Evolutionary conservation across 2,888 invertebrate genomes (phyloP), one percentile per base, ranked within the genome.

Genomic region (Antheraea yamamai): DNA sequence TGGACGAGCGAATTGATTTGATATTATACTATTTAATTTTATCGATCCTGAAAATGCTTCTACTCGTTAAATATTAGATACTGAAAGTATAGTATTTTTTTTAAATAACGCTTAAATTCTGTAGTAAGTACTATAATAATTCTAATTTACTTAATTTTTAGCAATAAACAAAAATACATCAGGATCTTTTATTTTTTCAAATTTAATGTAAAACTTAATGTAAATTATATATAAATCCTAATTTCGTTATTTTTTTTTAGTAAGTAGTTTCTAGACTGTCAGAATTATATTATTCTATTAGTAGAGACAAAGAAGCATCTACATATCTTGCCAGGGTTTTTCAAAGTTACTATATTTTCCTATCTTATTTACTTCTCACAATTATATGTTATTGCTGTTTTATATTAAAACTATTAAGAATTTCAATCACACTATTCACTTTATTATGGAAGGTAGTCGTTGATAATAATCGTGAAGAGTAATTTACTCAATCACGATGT

Each of bases 21-120:
- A 55, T 55, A 68, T 64, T 66, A 51, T 14, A 47, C n/a, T 66
- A 10, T 20, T 26, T 23, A 6, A 72, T 75, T 68, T 64, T n/a
- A 52, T 55, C 73, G 66, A n/a, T 52, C 51, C 8, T 8, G 30
- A 30, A 66, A 30, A 4, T 14, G 2, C 0, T 66, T 26, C 16
- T 64, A 64, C 4, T 16, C 14, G 14, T 14, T 2, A 68, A 35
- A 30, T 12, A 20, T 55, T 10, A 20, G 30, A 23, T 26, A 4
- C 16, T 52, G 8, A 4, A 4, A 18, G 4, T 55, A 6, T 6
- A 55, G 7, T 55, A 18, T n/a, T 4, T 18, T 6, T 20, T 55
- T 20, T 55, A 61, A 6, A 61, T 61, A 61, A 61, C 20, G 16
- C 18, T 55, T 1, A 20, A 1, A 18, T 55, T 55, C 8, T 18